A percentile compares a stretch with the other conserved stretches of the same genome.
These are phyloP conservation scores for Neomonachus schauinslandi DNA, from an alignment of 2,113 vertebrate genomes.

Conservation along the genomic window DNA sequence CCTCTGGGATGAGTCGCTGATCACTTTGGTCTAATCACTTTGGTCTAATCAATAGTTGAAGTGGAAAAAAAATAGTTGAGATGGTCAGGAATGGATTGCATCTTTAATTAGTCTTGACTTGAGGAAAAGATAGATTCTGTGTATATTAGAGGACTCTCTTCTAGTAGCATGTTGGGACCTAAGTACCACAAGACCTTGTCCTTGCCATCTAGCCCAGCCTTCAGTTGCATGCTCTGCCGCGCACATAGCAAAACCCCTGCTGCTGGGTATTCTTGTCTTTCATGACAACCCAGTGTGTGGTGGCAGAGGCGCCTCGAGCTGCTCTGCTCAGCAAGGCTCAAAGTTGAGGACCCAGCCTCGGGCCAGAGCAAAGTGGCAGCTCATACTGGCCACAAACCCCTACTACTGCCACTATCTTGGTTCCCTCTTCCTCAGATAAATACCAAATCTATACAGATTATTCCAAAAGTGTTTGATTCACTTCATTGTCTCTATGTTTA, in stretches of 20 bases:
- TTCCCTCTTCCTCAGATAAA: neutral
- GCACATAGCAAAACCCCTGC: neutral
- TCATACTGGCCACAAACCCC: neutral
- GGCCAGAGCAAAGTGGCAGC: neutral
- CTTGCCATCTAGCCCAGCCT: neutral
- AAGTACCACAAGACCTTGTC: neutral
- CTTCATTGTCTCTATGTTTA: neutral
- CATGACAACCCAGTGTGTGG: neutral
- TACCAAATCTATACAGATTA: neutral
- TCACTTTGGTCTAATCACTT: constrained; percentile 25
- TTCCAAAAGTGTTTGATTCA: neutral
- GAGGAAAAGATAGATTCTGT: neutral
- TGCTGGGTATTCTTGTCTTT: neutral
- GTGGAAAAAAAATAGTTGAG: neutral
- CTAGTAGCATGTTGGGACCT: neutral
- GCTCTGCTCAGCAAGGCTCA: neutral
- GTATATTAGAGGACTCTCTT: neutral
- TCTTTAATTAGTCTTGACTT: constrained; percentile 7
- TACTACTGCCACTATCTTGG: neutral
- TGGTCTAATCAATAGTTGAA: neutral
- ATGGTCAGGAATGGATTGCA: neutral
- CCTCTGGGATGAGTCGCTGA: neutral
- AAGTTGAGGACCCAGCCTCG: neutral
- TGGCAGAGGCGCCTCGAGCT: neutral
- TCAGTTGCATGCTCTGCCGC: neutral